These are phyloP conservation scores for Onthophagus sagittarius DNA, from an alignment of 2,888 invertebrate genomes.

Conservation along the genomic window DNA sequence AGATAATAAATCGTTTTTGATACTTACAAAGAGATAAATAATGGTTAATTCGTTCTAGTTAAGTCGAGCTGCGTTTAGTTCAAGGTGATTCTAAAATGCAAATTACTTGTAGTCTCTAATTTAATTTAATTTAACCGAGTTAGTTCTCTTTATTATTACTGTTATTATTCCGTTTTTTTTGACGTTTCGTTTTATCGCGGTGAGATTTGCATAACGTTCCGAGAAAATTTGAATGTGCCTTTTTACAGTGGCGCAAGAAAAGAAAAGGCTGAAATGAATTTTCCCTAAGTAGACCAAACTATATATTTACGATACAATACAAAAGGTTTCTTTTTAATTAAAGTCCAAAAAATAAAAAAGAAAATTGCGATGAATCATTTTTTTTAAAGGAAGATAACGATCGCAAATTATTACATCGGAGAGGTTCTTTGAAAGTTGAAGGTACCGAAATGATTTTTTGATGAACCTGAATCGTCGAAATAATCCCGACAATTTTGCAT, in stretches of 20 bases:
- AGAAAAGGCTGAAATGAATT: neutral
- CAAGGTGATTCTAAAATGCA: neutral
- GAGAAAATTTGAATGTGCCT: neutral
- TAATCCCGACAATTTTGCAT: neutral
- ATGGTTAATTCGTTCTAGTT: neutral
- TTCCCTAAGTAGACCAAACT: neutral
- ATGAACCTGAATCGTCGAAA: constrained; percentile 1
- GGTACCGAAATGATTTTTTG: constrained; percentile 2
- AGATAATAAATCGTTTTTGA: neutral
- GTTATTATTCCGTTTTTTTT: neutral
- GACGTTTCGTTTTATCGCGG: neutral
- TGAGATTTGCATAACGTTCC: neutral
- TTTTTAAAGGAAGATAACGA: neutral
- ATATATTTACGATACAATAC: neutral
- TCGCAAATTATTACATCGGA: neutral
- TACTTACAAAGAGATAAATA: neutral
- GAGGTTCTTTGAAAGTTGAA: neutral
- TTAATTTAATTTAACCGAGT: neutral
- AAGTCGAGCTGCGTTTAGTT: neutral
- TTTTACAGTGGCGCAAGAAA: neutral
- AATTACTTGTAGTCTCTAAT: neutral
- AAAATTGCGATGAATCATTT: too few species aligned
- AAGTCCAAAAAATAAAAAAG: neutral
- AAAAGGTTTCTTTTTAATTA: neutral
- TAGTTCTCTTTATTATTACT: neutral